Percentiles rank a stretch among this genome's conserved stretches.
These are phyloP conservation scores for Dolichotis patagonum DNA, from an alignment of 2,113 vertebrate species.

Conservation along the genomic window DNA sequence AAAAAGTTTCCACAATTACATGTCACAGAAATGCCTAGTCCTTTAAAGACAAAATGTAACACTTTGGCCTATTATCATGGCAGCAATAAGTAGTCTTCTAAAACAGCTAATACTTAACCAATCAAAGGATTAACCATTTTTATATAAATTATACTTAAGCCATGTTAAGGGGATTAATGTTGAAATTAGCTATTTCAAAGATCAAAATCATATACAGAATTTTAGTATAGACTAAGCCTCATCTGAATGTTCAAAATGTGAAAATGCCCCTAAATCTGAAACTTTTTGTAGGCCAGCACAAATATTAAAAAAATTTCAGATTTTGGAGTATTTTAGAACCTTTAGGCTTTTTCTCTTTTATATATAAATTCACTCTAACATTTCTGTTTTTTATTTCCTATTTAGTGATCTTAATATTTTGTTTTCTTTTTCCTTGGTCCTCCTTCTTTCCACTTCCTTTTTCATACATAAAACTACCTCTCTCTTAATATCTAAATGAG, in stretches of 20 bases:
- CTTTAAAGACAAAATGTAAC: neutral
- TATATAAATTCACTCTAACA: neutral
- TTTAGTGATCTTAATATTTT: neutral
- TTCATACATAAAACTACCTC: neutral
- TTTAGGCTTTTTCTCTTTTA: neutral
- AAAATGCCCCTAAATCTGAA: neutral
- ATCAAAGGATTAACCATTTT: neutral
- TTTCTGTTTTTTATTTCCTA: neutral
- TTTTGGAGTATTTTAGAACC: neutral
- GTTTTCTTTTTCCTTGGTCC: neutral
- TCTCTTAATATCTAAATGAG: slow-evolving; percentile 27
- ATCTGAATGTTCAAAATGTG: neutral
- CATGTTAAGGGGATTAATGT: neutral
- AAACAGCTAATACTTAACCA: neutral
- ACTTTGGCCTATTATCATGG: neutral
- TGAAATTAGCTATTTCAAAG: neutral
- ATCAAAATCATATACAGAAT: slow-evolving; percentile 24
- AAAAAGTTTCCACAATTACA: neutral
- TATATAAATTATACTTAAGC: neutral
- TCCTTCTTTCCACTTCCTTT: neutral
- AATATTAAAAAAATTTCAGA: neutral
- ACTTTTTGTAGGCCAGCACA: neutral
- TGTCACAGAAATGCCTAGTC: neutral
- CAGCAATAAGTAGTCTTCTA: neutral
- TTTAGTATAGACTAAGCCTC: neutral